A percentile compares a stretch with the other conserved stretches of the same genome.
Evolutionary conservation across 2,888 invertebrate species (phyloP).

Genomic region (Desoria tigrina): DNA sequence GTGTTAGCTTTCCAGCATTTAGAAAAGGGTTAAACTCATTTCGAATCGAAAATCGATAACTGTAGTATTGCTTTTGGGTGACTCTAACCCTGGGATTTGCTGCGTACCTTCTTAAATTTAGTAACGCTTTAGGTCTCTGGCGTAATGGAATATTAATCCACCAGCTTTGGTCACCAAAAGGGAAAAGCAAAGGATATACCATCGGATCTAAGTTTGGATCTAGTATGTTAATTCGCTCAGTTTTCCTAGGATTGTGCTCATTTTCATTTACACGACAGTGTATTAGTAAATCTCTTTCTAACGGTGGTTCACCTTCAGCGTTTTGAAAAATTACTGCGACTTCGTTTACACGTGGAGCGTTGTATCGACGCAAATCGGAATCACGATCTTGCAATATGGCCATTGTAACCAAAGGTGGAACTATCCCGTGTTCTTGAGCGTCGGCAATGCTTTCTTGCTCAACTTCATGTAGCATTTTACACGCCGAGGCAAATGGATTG

Average conservation of each 20-base stretch:
- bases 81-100: background rate
- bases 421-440: background rate
- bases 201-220: slow-evolving; percentile 50
- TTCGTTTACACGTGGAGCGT: too few relatives aligned
- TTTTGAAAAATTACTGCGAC: too few relatives aligned
- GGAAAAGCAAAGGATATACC: too few relatives aligned
- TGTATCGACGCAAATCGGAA: slow-evolving; percentile 41
- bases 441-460: slow-evolving; percentile 8
- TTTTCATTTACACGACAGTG: too few relatives aligned
- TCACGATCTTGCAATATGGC: slow-evolving; percentile 9
- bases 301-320: too few relatives aligned
- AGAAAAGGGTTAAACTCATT: slow-evolving; percentile 52
- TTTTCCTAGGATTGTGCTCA: background rate
- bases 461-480: slow-evolving; percentile 45
- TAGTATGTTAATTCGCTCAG: slow-evolving; percentile 23
- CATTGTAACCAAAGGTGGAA: background rate
- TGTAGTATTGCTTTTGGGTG: slow-evolving; percentile 31
- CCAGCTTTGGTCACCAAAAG: slow-evolving; percentile 47
- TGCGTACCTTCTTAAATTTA: background rate
- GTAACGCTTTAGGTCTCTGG: background rate
- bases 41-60: slow-evolving; percentile 33
- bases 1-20: slow-evolving; percentile 51
- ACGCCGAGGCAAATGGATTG: slow-evolving; percentile 45
- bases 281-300: too few relatives aligned
- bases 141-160: background rate